A percentile compares a stretch with the other conserved stretches of the same genome.
phyloP scores from a whole-genome alignment of 2,797 vertebrate species.

The Emys orbicularis region DNA sequence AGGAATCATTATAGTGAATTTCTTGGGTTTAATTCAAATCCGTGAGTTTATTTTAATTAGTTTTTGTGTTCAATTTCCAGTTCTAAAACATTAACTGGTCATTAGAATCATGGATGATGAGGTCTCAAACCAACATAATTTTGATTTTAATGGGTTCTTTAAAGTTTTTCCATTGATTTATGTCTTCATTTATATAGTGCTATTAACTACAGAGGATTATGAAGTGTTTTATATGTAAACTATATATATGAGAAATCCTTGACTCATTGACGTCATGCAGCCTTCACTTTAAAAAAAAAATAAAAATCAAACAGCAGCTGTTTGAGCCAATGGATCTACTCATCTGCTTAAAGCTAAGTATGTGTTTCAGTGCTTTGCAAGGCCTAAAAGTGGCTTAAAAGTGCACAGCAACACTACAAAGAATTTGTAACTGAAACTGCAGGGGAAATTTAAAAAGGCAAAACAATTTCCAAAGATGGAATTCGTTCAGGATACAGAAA shows the following conservation, averaged over 20 bases:
- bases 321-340: no score
- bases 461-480: background rate
- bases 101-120: background rate
- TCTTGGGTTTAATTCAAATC: slow-evolving; percentile 15
- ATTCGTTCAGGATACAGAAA: background rate
- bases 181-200: background rate
- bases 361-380: background rate
- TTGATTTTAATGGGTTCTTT: slow-evolving; percentile 48
- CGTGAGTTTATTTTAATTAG: background rate
- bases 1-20: background rate
- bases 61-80: background rate
- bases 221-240: background rate
- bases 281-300: no score
- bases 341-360: background rate
- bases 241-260: background rate
- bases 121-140: slow-evolving; percentile 45
- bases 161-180: slow-evolving; percentile 46
- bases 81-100: background rate
- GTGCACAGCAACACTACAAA: accelerated
- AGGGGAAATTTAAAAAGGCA: background rate
- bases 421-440: background rate
- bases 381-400: background rate
- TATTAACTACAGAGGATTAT: background rate
- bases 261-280: no score
- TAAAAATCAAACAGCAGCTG: no score